Evolutionary conservation across 53 echinoderm and acorn worm species (phyloP).

Genomic region (Mesocentrotus franciscanus): DNA sequence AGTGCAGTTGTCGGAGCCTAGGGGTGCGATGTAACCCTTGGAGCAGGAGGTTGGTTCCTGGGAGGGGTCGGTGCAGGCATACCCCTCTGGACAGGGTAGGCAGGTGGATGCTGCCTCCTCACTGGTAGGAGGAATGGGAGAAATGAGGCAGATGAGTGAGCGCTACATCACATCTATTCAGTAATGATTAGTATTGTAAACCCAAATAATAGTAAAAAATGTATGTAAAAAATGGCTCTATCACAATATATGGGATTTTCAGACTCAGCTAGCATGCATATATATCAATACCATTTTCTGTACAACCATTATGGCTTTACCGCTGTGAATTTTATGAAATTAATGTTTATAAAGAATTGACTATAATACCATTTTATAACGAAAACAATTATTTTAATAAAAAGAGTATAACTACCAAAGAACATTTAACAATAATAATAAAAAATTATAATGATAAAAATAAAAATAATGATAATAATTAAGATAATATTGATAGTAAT

Average conservation of each 20-base stretch:
- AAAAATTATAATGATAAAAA: no score
- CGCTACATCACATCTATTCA: not conserved
- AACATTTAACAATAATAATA: no score
- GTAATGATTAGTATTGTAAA: not conserved
- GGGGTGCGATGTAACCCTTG: conserved; percentile 85
- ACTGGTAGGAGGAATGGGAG: conserved; percentile 45
- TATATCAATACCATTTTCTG: no score
- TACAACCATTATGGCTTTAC: no score
- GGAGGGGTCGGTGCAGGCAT: conserved; percentile 85
- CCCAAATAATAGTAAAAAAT: not conserved
- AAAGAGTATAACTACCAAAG: no score
- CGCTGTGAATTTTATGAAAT: no score
- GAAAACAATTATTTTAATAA: no score
- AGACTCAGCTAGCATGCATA: no score
- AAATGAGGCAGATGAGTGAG: not conserved
- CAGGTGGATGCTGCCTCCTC: conserved; percentile 72
- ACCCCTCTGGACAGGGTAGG: conserved; percentile 84
- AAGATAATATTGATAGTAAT: no score
- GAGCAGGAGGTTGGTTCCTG: conserved; percentile 73
- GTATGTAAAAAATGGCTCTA: not conserved
- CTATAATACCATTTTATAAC: no score
- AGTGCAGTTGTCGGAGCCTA: conserved; percentile 89
- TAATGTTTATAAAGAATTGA: no score
- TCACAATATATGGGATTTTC: not conserved
- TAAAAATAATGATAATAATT: no score